phyloP scores from a whole-genome alignment of 2,113 vertebrate genomes.

The Poeciliopsis retropinna region DNA sequence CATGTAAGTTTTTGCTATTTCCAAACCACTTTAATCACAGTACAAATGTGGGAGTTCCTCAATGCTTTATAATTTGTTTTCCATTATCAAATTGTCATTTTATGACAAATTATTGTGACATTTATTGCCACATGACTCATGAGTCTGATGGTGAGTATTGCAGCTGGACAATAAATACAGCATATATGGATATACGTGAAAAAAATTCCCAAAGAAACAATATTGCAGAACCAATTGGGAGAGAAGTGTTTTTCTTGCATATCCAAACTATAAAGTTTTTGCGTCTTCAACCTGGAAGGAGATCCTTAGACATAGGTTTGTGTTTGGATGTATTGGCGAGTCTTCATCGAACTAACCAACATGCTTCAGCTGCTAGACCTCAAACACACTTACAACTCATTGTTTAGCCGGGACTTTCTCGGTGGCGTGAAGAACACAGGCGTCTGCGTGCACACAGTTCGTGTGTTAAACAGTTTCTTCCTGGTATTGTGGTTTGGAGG shows the following conservation, averaged over 20 bases:
- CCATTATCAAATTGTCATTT: not conserved
- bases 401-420: constrained; percentile 24
- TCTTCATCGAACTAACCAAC: not conserved
- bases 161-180: not conserved
- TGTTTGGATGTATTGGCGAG: not conserved
- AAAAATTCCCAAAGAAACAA: not conserved
- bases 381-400: not conserved
- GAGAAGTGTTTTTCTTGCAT: not conserved
- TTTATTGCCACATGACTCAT: not conserved
- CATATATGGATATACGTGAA: too few relatives aligned
- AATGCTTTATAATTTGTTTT: not conserved
- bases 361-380: not conserved
- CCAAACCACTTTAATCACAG: not conserved
- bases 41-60: not conserved
- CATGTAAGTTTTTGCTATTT: not conserved
- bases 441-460: constrained; percentile 2
- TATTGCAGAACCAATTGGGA: not conserved
- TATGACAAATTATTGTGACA: not conserved
- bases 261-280: not conserved
- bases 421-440: constrained; percentile 1
- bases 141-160: not conserved
- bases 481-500: constrained; percentile 67
- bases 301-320: not conserved
- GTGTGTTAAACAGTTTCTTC: constrained; percentile 42
- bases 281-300: not conserved